Evolutionary conservation across 2,113 vertebrate genomes (phyloP), one percentile per base, ranked within the genome.

Genomic region (Australoheros scitulus): DNA sequence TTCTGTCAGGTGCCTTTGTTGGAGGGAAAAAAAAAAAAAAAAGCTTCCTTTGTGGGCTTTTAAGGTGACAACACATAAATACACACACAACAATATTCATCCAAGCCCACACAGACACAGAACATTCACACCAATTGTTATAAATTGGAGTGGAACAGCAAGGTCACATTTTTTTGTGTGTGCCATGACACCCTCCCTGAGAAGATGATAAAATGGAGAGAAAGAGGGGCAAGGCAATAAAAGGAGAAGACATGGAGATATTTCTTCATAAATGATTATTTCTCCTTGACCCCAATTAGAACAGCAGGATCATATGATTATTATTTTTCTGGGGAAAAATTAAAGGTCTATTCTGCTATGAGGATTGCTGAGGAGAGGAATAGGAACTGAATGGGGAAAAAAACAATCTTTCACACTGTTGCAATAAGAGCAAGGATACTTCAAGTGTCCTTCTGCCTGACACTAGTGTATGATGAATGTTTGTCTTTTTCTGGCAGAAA

Each of bases 231-330:
- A 52, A 72, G 11, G 68, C 0, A 58, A 77, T 52, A 80, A 59
- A 75, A n/a, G 60, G n/a, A 61, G 50, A 64, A 60, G 72, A 77
- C 24, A 38, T 61, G 81, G 26, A 55, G 43, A 84, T 87, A 83
- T 90, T 89, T 89, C 77, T 88, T 86, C 13, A 76, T 91, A 90
- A 92, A 81, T 86, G 75, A 93, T 90, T 89, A 77, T 84, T 90
- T 89, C 90, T 91, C 82, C 90, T 92, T 92, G 90, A 93, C 90
- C 90, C 87, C 88, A 92, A 92, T 94, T 93, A 94, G 86, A 91
- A 83, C 74, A 84, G 75, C 64, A 43, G 57, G 43, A 92, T 81
- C 75, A 63, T 80, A 76, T 84, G 79, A 88, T 87, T 80, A 87
- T 81, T 20, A 76, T 87, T 89, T 88, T 88, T 88, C 56, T 78